Conservation (phyloP, 2,888 invertebrate species). For the Drosophila hamatofila region DNA sequence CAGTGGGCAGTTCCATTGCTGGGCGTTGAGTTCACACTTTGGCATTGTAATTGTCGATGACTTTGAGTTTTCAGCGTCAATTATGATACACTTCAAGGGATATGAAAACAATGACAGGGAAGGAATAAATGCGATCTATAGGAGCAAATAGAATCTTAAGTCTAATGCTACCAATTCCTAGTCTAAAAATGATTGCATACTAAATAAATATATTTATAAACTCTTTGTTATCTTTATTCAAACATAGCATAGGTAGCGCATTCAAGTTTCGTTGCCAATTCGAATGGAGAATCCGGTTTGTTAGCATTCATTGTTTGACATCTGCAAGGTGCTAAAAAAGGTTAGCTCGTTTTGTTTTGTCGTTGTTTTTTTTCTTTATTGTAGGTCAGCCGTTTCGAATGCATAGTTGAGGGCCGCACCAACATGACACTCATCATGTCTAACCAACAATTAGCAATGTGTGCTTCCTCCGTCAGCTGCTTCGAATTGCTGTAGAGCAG, state of each 20-base stretch:
- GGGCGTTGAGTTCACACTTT: slow-evolving; percentile 8
- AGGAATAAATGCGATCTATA: not conserved
- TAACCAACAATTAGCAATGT: slow-evolving; percentile 75
- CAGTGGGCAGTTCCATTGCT: not conserved
- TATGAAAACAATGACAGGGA: not conserved
- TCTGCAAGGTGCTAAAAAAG: slow-evolving; percentile 72
- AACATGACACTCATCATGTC: slow-evolving; percentile 55
- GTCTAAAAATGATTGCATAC: no score
- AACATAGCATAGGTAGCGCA: no score
- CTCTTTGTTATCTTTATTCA: no score
- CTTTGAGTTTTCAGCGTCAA: not conserved
- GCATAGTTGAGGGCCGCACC: slow-evolving; percentile 29
- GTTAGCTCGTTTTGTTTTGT: slow-evolving; percentile 34
- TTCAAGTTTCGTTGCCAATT: slow-evolving; percentile 6
- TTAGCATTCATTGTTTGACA: slow-evolving; percentile 54
- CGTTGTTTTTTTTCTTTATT: not conserved
- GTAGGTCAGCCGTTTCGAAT: slow-evolving; percentile 35
- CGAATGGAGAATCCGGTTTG: not conserved
- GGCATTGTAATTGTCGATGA: slow-evolving; percentile 7
- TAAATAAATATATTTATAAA: no score
- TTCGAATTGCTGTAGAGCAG: slow-evolving; percentile 36
- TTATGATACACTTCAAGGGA: not conserved
- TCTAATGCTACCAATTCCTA: not conserved
- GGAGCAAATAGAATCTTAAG: not conserved
- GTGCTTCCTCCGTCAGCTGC: slow-evolving; percentile 68